Base-by-base conservation (phyloP, 2,888 invertebrate species). In the Bugula neritina region DNA sequence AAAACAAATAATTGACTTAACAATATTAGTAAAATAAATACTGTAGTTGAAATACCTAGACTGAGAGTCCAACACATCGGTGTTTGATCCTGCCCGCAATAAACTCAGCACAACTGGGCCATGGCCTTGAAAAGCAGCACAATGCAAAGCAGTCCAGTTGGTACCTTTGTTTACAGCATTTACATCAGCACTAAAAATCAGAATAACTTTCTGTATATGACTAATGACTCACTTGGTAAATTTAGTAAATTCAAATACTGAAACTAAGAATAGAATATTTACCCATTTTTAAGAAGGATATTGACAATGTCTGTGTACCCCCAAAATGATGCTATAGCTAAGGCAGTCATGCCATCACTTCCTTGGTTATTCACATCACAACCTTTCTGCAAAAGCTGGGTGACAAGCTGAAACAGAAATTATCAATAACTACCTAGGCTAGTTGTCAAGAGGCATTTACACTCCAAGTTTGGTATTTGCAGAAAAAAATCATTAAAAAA, bases 111-210 rank as follows among this genome's bases (percentile, higher is more conserved):
- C 78, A n/a, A 81, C 81, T 73, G 80, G 80, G 2, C 81, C 82
- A 76, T 82, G 81, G 72, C 81, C 81, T 74, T 81, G 81, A 72
- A 81, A 82, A 27, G 81, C 77, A 43, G 82, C 82, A 75, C 81
- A 82, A 72, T 82, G 82, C 27, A 81, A 73, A 0, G 82, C 78
- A 2, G 82, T 81, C 82, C 82, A 82, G 31, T 75, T 35, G 23
- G 80, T 82, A 27, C 81, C 81, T 71, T 72, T 78, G 74, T 82
- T 82, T 23, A 75, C 72, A n/a, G 75, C 69, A 74, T 81, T 80
- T 21, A 82, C 73, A 72, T 82, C 78, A 21, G 82, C 81, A 34
- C 82, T 82, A 72, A 71, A 74, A 75, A 43, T 43, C 5, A 43
- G 17, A 43, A 17, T 43, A 17, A 43, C 10, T 10, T 17, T 10